Percentiles rank a stretch among this genome's conserved stretches.
Evolutionary conservation across 2,888 invertebrate genomes (phyloP).

Genomic region (Blastobasis adustella): DNA sequence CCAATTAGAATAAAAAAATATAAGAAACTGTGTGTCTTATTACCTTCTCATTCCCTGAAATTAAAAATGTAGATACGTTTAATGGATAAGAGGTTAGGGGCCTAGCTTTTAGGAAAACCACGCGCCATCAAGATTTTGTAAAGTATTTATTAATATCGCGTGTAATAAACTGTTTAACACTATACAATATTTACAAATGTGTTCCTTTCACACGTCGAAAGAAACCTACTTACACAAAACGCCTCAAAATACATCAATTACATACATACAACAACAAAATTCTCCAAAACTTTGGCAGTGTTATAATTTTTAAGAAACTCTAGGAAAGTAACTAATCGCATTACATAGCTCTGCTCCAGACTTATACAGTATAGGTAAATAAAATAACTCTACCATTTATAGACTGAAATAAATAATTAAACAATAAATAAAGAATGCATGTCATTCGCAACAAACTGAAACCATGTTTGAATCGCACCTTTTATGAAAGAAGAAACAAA

Average conservation of each 20-base stretch:
- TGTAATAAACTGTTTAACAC: constrained; percentile 50
- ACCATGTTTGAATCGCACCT: no score
- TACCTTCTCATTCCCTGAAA: neutral
- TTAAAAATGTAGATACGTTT: no score
- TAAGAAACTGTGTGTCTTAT: neutral
- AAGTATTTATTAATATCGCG: constrained; percentile 40
- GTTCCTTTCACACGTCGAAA: constrained; percentile 3
- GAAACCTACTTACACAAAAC: constrained; percentile 29
- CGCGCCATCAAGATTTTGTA: constrained; percentile 6
- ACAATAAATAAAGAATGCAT: no score
- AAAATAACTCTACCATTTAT: no score
- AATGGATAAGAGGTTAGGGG: no score
- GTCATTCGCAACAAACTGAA: no score
- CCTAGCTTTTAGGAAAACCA: no score
- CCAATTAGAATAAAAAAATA: constrained; percentile 43
- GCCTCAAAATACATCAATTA: constrained; percentile 32
- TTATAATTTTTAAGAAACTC: constrained; percentile 1
- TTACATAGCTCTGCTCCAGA: no score
- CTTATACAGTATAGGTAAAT: no score
- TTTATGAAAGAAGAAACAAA: no score
- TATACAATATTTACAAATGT: constrained; percentile 53
- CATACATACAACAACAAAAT: constrained; percentile 30
- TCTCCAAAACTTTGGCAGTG: constrained; percentile 25
- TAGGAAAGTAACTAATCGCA: no score
- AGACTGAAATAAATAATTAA: no score